phyloP scores from a whole-genome alignment of 1,140 invertebrate genomes.

The Nylanderia fulva region DNA sequence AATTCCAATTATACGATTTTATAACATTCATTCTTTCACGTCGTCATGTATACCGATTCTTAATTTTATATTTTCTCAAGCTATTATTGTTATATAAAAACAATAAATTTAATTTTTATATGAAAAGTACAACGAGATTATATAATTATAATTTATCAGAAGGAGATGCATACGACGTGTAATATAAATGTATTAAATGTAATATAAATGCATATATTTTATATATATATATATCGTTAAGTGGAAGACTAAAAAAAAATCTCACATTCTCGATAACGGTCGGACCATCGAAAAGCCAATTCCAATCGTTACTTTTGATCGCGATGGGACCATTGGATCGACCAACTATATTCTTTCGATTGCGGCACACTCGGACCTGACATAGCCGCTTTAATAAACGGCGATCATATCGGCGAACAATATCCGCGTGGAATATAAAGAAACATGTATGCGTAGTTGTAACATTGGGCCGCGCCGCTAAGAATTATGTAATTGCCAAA shows the following conservation, averaged over 20 bases:
- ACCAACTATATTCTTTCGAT: conserved; percentile 41
- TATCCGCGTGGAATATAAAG: conserved; percentile 50
- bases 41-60: neutral
- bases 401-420: conserved; percentile 53
- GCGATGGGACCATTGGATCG: conserved; percentile 20
- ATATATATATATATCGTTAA: neutral
- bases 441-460: conserved; percentile 54
- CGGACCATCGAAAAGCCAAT: conserved; percentile 18
- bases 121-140: neutral
- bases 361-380: conserved; percentile 19
- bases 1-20: neutral
- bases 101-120: neutral
- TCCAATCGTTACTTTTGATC: conserved; percentile 46
- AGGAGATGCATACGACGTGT: neutral
- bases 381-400: conserved; percentile 62
- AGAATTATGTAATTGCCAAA: conserved; percentile 80
- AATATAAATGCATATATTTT: neutral
- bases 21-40: neutral
- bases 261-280: neutral
- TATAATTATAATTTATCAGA: neutral
- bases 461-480: conserved; percentile 62
- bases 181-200: neutral
- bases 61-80: conserved; percentile 20
- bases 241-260: neutral
- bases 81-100: neutral